These are phyloP conservation scores for Tachystola acroxantha DNA, from an alignment of 2,888 invertebrate genomes.

Conservation along the genomic window DNA sequence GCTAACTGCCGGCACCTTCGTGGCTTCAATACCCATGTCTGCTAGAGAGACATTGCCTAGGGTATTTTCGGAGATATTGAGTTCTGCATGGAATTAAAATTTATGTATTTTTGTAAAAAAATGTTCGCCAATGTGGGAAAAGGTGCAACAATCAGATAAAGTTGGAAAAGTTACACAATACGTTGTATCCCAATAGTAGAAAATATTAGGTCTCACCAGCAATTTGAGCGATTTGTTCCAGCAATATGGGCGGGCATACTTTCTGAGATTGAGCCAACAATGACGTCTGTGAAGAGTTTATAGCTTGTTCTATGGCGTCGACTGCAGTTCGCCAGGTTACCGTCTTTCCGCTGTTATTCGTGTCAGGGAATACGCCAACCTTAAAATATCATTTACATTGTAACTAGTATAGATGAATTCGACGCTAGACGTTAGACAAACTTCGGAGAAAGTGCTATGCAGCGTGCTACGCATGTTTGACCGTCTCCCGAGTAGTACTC, in stretches of 20 bases:
- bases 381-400: background rate
- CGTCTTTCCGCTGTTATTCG: background rate
- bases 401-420: too few relatives aligned
- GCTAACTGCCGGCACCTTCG: slow-evolving; percentile 14
- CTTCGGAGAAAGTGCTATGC: too few relatives aligned
- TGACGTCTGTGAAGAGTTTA: slow-evolving; percentile 11
- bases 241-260: slow-evolving; percentile 8
- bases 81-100: too few relatives aligned
- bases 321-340: slow-evolving; percentile 7
- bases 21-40: slow-evolving; percentile 17
- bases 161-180: too few relatives aligned
- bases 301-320: slow-evolving; percentile 18
- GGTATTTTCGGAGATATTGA: slow-evolving; percentile 13
- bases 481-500: too few relatives aligned
- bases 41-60: slow-evolving; percentile 14
- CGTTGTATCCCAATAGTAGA: too few relatives aligned
- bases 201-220: slow-evolving; percentile 17
- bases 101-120: too few relatives aligned
- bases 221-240: slow-evolving; percentile 17
- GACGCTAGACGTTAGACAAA: too few relatives aligned
- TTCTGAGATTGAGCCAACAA: slow-evolving; percentile 7
- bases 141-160: too few relatives aligned
- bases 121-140: too few relatives aligned
- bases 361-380: background rate
- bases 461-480: too few relatives aligned